Base-by-base conservation (phyloP, 2,888 invertebrate genomes). In the Ypsolopha scabrella region DNA sequence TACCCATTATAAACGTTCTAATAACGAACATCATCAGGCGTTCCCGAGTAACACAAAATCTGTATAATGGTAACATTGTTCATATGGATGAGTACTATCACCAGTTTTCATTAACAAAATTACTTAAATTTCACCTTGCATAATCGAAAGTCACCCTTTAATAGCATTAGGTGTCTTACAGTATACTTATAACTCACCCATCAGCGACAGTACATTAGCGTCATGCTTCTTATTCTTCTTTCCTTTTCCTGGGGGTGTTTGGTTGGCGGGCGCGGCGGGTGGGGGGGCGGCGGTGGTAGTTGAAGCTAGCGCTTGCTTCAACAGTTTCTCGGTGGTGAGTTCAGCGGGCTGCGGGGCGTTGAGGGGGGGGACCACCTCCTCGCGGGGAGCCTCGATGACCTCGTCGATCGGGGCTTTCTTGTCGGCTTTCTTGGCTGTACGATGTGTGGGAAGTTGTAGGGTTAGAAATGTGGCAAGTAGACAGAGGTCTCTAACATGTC, bases 191-290 rank as follows among this genome's bases (percentile, higher is more conserved):
- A 7, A 65, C 73, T 72, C 54, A 85, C 85, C 83, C 70, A 86
- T 81, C 33, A 83, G 73, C 7, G 82, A 61, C 6, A 81, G 70
- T 3, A 83, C 73, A 59, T 78, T 83, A 10, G 71, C 78, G 55
- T 85, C 85, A 0, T 67, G 47, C 52, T 81, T 85, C 72, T 83
- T 85, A 68, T 81, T 83, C 68, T 81, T 83, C 61, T 35, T 35
- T 62, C 72, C 66, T 80, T 82, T 48, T 61, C 24, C 24, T 24
- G 24, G 24, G 4, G 75, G 70, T 0, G 79, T 72, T 0, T 33
- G 47, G 75, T 64, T 33, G 72, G 61, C 0, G 11, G 67, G 59
- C 0, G 60, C 53, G 10, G 60, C 55, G 6, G 64, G 13, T 7
- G 60, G 47, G 55, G 65, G 46, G 52, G 60, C 37, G 14, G 57